These are phyloP conservation scores for Adelognathus sp. DNA, from an alignment of 2,888 invertebrate species.

Conservation along the genomic window DNA sequence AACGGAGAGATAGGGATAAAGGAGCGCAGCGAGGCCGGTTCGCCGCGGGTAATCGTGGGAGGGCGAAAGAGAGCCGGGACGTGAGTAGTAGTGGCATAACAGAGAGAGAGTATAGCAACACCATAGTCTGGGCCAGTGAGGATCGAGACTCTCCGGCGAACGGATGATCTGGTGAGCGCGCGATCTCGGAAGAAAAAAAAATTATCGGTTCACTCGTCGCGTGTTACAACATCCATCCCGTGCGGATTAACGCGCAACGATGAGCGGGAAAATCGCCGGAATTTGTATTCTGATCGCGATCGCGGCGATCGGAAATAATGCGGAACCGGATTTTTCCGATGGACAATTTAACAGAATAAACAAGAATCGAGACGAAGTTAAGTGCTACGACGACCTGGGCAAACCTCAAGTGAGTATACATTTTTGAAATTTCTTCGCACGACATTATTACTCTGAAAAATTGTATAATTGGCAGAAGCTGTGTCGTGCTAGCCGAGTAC, in stretches of 20 bases:
- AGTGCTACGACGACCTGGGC: conserved; percentile 76
- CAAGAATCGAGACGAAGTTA: conserved; percentile 74
- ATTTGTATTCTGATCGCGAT: conserved; percentile 35
- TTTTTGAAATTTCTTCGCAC: neutral
- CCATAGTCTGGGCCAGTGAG: conserved; percentile 55
- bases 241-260: neutral
- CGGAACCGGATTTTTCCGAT: conserved; percentile 75
- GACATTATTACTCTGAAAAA: neutral
- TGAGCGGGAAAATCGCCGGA: conserved; percentile 28
- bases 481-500: neutral
- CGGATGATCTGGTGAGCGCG: conserved; percentile 53
- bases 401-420: conserved; percentile 73
- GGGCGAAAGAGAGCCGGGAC: conserved; percentile 45
- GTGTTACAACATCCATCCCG: neutral
- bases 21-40: conserved; percentile 8
- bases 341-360: conserved; percentile 69
- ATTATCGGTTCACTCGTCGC: conserved; percentile 11
- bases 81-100: conserved; percentile 50
- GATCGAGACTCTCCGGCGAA: conserved; percentile 48
- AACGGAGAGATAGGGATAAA: conserved; percentile 28
- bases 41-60: conserved; percentile 49
- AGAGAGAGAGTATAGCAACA: conserved; percentile 46
- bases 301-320: conserved; percentile 51
- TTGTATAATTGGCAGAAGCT: neutral
- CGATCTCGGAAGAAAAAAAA: neutral